Conservation (phyloP, 2,113 vertebrate genomes). For the Protomyctophum bolini region DNA sequence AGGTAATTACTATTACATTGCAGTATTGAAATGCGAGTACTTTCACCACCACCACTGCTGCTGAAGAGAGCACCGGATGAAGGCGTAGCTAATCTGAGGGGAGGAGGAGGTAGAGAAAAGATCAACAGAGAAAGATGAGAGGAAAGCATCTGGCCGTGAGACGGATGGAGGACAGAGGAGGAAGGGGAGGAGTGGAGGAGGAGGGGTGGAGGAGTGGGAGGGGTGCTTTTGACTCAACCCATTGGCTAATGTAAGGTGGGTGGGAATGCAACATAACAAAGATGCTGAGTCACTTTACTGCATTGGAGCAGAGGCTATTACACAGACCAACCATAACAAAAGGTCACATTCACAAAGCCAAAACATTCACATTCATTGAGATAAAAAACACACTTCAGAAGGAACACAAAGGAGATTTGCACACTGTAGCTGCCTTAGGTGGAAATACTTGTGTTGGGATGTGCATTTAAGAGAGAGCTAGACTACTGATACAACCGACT, state of each 20-base stretch:
- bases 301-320: conserved; percentile 35
- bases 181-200: neutral
- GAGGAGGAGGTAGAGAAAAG: neutral
- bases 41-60: conserved; percentile 37
- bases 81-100: neutral
- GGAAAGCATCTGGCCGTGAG: neutral
- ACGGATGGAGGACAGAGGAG: neutral
- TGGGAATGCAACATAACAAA: conserved; percentile 20
- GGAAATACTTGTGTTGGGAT: too few relatives aligned
- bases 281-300: conserved; percentile 67
- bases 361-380: neutral
- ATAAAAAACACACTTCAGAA: too few relatives aligned
- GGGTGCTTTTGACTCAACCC: conserved; percentile 5
- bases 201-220: conserved; percentile 13
- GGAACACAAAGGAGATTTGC: too few relatives aligned
- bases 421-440: too few relatives aligned
- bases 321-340: conserved; percentile 53
- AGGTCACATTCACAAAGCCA: conserved; percentile 17
- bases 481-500: too few relatives aligned
- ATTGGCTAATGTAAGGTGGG: conserved; percentile 29
- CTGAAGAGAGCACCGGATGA: neutral
- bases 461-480: too few relatives aligned
- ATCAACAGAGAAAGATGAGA: neutral
- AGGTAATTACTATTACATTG: too few relatives aligned
- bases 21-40: too few relatives aligned